These are phyloP conservation scores for Hyposoter didymator DNA, from an alignment of 2,888 invertebrate genomes.

Conservation along the genomic window DNA sequence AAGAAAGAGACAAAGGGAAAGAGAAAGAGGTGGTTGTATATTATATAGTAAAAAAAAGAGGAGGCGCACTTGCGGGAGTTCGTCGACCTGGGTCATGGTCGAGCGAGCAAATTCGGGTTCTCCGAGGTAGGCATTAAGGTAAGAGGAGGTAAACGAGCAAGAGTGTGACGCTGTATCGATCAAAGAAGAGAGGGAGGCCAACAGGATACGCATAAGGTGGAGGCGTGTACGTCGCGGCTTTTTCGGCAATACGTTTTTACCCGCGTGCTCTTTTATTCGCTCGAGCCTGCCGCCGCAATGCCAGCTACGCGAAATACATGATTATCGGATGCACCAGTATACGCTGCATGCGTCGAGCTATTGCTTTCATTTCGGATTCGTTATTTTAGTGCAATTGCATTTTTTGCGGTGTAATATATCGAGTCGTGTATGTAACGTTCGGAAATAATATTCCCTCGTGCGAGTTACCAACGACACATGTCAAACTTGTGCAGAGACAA, in stretches of 20 bases:
- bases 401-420: constrained; percentile 61
- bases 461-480: constrained; percentile 46
- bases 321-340: constrained; percentile 1
- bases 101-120: constrained; percentile 72
- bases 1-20: constrained; percentile 11
- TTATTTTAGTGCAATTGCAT: constrained; percentile 53
- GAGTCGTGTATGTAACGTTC: constrained; percentile 34
- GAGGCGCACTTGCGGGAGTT: constrained; percentile 71
- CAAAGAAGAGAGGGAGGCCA: constrained; percentile 37
- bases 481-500: constrained; percentile 41
- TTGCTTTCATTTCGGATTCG: constrained; percentile 13
- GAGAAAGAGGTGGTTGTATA: not conserved
- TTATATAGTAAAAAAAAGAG: constrained; percentile 8
- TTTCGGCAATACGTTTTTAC: constrained; percentile 45
- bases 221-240: constrained; percentile 71
- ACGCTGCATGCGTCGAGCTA: not conserved
- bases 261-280: constrained; percentile 11
- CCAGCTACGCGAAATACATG: constrained; percentile 22
- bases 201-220: constrained; percentile 73
- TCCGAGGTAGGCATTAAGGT: constrained; percentile 76
- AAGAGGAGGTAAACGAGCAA: constrained; percentile 75
- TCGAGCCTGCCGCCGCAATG: constrained; percentile 28
- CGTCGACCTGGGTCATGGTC: constrained; percentile 76
- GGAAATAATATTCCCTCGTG: constrained; percentile 42
- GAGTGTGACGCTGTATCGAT: constrained; percentile 63